Conservation (phyloP, 2,888 invertebrate genomes). For the Diaperis boleti region DNA sequence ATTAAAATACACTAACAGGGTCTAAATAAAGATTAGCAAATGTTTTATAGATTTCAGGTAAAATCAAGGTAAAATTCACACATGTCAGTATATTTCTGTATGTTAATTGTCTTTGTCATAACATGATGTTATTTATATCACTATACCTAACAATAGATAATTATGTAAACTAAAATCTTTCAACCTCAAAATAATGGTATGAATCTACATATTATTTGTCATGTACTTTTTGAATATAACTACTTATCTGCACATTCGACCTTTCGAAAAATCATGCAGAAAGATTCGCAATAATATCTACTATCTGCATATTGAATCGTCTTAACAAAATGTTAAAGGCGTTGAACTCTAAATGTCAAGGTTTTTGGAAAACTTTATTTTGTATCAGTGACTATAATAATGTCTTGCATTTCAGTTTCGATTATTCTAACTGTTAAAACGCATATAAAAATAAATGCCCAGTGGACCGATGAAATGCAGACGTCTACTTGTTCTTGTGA, state of each 20-base stretch:
- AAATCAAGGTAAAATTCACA: no score
- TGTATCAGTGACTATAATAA: constrained; percentile 10
- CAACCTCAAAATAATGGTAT: no score
- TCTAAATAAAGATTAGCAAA: neutral
- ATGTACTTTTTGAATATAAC: neutral
- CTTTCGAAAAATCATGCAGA: constrained; percentile 4
- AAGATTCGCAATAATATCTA: constrained; percentile 13
- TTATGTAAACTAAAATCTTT: no score
- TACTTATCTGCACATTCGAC: constrained; percentile 3
- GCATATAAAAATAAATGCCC: neutral
- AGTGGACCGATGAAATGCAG: no score
- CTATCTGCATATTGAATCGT: constrained; percentile 23
- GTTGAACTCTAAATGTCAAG: constrained; percentile 47
- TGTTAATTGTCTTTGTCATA: no score
- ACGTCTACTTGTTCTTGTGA: constrained; percentile 11
- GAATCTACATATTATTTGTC: no score
- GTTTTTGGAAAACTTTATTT: constrained; percentile 31
- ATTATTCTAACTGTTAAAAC: neutral
- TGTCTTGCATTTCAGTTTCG: neutral
- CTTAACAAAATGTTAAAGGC: constrained; percentile 41
- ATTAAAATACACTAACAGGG: neutral
- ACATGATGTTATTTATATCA: no score
- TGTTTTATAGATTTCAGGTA: neutral
- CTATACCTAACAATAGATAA: no score
- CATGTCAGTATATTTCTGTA: no score